These are phyloP conservation scores for Diphyllodes magnificus DNA, from an alignment of 2,113 vertebrate species.

Conservation along the genomic window DNA sequence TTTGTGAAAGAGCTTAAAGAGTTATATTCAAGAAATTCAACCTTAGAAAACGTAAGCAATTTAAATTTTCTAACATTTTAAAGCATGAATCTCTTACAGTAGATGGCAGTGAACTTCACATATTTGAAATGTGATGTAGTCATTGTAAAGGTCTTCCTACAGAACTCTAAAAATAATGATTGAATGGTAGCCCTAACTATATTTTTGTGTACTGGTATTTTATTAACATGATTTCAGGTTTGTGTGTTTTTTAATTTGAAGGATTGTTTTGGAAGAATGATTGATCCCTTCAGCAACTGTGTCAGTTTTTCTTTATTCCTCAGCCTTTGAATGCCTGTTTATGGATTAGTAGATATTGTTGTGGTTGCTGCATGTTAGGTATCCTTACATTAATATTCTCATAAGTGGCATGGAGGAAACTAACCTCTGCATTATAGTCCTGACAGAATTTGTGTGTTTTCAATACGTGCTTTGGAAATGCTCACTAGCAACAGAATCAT, in stretches of 20 bases:
- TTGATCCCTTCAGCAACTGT: background rate
- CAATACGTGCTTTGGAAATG: background rate
- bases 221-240: background rate
- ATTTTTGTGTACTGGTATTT: background rate
- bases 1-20: slow-evolving; percentile 87
- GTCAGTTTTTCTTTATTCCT: background rate
- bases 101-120: background rate
- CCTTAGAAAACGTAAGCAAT: slow-evolving; percentile 74
- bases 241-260: background rate
- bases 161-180: background rate
- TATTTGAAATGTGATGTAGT: background rate
- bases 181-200: background rate
- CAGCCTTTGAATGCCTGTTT: background rate
- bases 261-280: background rate
- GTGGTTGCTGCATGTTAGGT: background rate
- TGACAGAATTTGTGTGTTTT: background rate
- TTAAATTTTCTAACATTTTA: background rate
- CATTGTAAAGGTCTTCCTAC: background rate
- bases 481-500: background rate
- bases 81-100: background rate
- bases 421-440: background rate
- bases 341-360: background rate
- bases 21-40: slow-evolving; percentile 77
- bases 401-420: background rate
- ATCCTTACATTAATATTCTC: background rate